phyloP scores from a whole-genome alignment of 1,140 invertebrate species.

The Drosophila ogumai region DNA sequence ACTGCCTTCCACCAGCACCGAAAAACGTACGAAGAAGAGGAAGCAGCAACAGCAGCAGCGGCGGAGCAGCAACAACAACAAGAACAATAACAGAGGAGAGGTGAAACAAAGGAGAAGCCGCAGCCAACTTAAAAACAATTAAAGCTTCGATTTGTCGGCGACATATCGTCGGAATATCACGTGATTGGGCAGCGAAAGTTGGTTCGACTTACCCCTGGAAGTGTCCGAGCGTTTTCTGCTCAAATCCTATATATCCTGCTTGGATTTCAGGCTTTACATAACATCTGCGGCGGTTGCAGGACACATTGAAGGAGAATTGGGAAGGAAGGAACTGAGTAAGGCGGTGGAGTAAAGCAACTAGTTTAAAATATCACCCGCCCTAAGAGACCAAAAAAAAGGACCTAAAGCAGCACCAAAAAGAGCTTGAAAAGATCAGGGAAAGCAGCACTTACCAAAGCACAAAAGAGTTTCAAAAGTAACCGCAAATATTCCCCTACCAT shows the following conservation, averaged over 20 bases:
- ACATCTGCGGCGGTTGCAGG: conserved; percentile 25
- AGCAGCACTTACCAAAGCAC: conserved; percentile 5
- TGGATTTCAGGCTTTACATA: conserved; percentile 55
- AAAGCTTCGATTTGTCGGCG: conserved; percentile 41
- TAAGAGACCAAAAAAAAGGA: neutral
- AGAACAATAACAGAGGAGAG: conserved; percentile 45
- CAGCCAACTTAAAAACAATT: conserved; percentile 58
- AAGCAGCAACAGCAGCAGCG: conserved; percentile 34
- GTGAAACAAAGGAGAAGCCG: conserved; percentile 76
- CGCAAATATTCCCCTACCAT: neutral
- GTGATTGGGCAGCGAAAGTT: conserved; percentile 20
- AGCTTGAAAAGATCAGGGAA: conserved; percentile 11
- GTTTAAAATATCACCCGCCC: neutral
- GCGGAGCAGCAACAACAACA: conserved; percentile 11
- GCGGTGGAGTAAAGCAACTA: neutral
- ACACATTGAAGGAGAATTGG: neutral
- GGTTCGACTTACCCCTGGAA: neutral
- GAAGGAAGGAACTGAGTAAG: conserved; percentile 7
- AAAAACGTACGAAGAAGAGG: conserved; percentile 35
- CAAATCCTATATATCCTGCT: conserved; percentile 20
- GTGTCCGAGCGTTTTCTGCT: neutral
- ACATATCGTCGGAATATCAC: conserved; percentile 36
- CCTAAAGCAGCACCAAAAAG: neutral
- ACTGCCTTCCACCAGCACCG: neutral
- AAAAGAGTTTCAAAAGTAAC: neutral